Evolutionary conservation across 2,888 invertebrate genomes (phyloP), one percentile per base, ranked within the genome.

Genomic region (Parapristionchus giblindavisi): DNA sequence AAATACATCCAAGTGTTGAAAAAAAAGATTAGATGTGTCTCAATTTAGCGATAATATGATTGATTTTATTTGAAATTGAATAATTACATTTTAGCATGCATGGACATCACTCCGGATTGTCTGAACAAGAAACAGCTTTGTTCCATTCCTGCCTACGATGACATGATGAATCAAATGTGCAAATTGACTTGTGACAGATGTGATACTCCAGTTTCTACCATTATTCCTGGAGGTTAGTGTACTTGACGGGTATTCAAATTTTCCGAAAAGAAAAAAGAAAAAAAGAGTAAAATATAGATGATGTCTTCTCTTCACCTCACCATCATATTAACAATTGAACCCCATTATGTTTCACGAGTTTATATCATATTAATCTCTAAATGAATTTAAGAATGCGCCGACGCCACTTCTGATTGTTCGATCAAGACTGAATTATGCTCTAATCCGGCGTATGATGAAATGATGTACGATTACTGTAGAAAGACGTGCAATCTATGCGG

Each of bases 401-500:
- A 68, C n/a, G 68, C 38, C 32, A 52, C 68, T 51, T 36, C 68
- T 36, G 68, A 68, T 24, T 68, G 68, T n/a, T 52, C 52, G 5
- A 34, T 54, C 38, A 68, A 68, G 54, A 32, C 68, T 0, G 52
- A 68, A 36, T 38, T 68, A 11, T 68, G 68, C 36, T 29, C 52
- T 11, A 51, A 52, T 36, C 52, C 68, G 6, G 52, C 51, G 4
- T 68, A 68, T 24, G 43, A 36, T 36, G 24, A 52, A 14, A 68
- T 68, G 68, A 68, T 68, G 68, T 21, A 52, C 4, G 52, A 68
- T 36, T 68, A 68, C 36, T 68, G 68, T 43, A 38, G 27, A 1
- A 68, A 68, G 36, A 68, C 68, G 34, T 68, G 68, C 54, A 68
- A 68, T 36, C 36, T n/a, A 29, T 65, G 65, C 36, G 11, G 21